Base-by-base conservation (phyloP, 1,140 invertebrate species). In the Ooceraea biroi region DNA sequence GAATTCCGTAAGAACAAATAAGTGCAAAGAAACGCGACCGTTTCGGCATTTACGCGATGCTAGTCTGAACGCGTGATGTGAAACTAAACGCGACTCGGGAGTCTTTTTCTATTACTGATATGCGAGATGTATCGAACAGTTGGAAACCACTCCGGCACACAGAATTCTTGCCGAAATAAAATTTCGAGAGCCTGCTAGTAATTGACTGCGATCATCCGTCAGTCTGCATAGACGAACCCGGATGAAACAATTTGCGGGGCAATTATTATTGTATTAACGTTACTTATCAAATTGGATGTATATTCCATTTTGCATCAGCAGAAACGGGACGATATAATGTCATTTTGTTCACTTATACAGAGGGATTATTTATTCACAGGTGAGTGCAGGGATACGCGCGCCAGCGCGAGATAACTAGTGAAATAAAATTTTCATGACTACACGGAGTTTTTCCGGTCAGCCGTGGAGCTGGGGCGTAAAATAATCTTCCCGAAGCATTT, bases 391-490 rank as follows among this genome's bases (percentile, higher is more conserved):
- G 36, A 36, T 36, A 36, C 36, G 36, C 36, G 36, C n/a, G n/a
- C n/a, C n/a, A 7, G 36, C 36, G 65, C 17, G 50, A 71, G 14
- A n/a, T 71, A 58, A 80, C 50, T 11, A n/a, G 36, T 36, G 50
- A 17, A 57, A 46, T 71, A 71, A 80, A 69, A 71, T 80, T 80
- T 80, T 80, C 50, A 80, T 65, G 76, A 71, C 17, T 36, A 36
- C 22, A 22, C 76, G 50, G 0, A 17, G 12, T 80, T 71, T 71
- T 80, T 57, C 48, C 63, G 22, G 50, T 69, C 52, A 27, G 22
- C 65, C 57, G 14, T 82, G 58, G 63, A 7, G 7, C 36, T 36
- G 36, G 36, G 19, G 41, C 68, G 44, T 74, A 82, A 74, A 82
- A 82, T 74, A 74, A 36, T 17, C 19, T 22, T 82, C 50, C 30